Conservation (phyloP, 2,113 vertebrate genomes). For the Brienomyrus longianalis region DNA sequence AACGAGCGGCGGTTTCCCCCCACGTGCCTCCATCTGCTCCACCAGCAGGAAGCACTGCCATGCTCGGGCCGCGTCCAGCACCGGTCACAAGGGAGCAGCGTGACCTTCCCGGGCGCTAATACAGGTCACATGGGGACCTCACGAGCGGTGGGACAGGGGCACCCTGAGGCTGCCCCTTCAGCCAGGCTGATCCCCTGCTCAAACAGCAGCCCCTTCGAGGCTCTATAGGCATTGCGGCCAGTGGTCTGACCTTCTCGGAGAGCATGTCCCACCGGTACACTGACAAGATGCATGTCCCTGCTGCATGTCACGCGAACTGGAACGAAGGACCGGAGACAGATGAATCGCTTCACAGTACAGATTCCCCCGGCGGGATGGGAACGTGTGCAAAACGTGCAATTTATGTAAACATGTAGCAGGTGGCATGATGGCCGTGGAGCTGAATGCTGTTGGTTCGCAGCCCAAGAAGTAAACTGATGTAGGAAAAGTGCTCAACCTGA, state of each 20-base stretch:
- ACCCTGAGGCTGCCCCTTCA: constrained; percentile 6
- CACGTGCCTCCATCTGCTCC: constrained; percentile 34
- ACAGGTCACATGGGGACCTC: background rate
- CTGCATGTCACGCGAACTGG: background rate
- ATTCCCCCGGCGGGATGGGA: background rate
- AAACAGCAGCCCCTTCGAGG: background rate
- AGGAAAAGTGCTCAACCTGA: background rate
- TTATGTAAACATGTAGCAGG: background rate
- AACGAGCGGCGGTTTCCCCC: constrained; percentile 22
- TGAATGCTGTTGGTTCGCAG: background rate
- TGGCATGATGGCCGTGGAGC: background rate
- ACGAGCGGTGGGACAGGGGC: background rate
- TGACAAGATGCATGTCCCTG: background rate
- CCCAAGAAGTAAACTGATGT: background rate
- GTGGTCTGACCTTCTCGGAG: background rate
- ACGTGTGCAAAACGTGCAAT: background rate
- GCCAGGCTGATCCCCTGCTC: background rate
- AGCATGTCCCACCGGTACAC: background rate
- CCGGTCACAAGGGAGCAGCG: background rate
- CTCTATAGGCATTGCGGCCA: background rate
- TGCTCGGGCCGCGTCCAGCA: background rate
- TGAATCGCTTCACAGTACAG: background rate
- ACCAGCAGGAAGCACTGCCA: background rate
- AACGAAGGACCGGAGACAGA: background rate
- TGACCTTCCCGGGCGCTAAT: background rate